A percentile compares a stretch with the other conserved stretches of the same genome.
phyloP scores from a whole-genome alignment of 1,140 invertebrate genomes.

The Zaprionus capensis region DNA sequence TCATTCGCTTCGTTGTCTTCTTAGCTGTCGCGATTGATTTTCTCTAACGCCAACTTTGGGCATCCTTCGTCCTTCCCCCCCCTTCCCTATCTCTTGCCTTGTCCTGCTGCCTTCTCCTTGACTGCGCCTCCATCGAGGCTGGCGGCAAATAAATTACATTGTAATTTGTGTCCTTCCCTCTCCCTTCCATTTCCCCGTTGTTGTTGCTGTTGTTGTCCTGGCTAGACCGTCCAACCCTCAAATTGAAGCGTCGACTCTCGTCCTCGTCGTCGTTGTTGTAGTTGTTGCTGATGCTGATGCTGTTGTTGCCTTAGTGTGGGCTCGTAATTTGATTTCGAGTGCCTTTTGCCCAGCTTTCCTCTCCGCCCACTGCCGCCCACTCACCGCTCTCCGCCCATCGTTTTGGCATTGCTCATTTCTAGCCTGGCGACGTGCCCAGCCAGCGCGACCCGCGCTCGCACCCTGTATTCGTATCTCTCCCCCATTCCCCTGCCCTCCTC shows the following conservation, averaged over 20 bases:
- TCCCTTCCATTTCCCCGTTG: background rate
- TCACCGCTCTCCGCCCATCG: constrained; percentile 46
- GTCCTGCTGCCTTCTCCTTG: constrained; percentile 10
- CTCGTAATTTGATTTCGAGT: constrained; percentile 80
- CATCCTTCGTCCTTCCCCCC: constrained; percentile 2
- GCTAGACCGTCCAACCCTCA: constrained; percentile 68
- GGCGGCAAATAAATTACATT: constrained; percentile 83
- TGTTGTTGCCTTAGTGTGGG: constrained; percentile 43
- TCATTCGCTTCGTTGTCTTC: constrained; percentile 59
- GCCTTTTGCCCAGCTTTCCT: constrained; percentile 47
- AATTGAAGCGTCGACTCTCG: constrained; percentile 31
- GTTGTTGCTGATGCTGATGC: constrained; percentile 16
- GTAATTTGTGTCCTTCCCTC: constrained; percentile 77
- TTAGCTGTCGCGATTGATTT: constrained; percentile 74
- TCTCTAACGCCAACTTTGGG: constrained; percentile 58
- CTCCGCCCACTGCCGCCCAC: constrained; percentile 29
- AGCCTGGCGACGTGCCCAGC: constrained; percentile 60
- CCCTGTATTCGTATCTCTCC: background rate
- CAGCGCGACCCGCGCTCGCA: background rate
- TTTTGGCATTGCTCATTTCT: constrained; percentile 70
- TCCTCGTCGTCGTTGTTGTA: background rate
- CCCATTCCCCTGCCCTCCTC: background rate
- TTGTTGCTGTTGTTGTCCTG: constrained; percentile 30
- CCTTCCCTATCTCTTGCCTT: background rate
- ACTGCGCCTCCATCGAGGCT: constrained; percentile 34